Conservation (phyloP, 2,113 vertebrate species). For the Furnarius figulus region DNA sequence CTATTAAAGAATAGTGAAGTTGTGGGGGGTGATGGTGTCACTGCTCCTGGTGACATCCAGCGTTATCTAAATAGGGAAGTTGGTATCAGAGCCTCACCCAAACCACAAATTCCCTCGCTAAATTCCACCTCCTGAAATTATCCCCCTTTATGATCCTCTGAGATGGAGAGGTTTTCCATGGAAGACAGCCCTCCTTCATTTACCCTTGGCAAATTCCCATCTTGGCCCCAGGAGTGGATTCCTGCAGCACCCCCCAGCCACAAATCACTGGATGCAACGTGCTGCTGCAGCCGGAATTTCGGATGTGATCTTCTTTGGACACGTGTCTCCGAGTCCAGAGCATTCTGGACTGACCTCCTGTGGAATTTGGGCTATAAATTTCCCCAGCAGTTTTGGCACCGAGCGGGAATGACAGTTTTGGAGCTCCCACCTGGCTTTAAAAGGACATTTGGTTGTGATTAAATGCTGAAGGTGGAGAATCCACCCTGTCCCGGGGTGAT, state of each 20-base stretch:
- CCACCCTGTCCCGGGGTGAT: rapidly evolving
- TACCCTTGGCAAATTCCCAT: neutral
- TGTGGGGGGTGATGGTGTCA: rapidly evolving
- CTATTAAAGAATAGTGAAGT: neutral
- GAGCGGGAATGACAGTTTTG: neutral
- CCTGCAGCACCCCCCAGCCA: neutral
- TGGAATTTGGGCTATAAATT: neutral
- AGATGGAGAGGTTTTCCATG: neutral
- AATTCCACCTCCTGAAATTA: neutral
- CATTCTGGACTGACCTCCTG: neutral
- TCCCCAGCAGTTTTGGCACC: neutral
- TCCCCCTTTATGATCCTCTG: neutral
- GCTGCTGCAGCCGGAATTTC: rapidly evolving
- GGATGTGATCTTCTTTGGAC: rapidly evolving
- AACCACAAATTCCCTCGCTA: neutral
- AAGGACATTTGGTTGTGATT: neutral
- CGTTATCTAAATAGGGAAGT: rapidly evolving
- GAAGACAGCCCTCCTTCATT: neutral
- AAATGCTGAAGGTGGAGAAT: neutral
- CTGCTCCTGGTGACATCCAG: neutral
- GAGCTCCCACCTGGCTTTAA: neutral
- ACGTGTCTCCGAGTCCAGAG: rapidly evolving
- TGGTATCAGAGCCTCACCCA: neutral
- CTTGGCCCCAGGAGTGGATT: neutral
- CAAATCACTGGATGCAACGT: neutral